These are phyloP conservation scores for Hipparchia sbordonii DNA, from an alignment of 2,888 invertebrate species.

Conservation along the genomic window DNA sequence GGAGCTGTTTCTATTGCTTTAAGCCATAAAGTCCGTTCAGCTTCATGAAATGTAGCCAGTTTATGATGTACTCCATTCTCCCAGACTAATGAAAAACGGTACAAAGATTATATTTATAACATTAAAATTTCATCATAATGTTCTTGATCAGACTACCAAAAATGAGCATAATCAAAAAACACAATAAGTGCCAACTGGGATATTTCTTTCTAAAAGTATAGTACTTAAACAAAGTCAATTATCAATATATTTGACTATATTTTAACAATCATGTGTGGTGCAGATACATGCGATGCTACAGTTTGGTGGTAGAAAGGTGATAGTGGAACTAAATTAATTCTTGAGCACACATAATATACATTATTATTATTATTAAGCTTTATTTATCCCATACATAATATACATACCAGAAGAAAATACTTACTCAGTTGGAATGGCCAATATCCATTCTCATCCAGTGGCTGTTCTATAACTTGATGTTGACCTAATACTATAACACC, in stretches of 20 bases:
- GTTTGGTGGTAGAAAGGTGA: no score
- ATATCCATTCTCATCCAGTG: slow-evolving; percentile 86
- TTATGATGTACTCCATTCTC: slow-evolving; percentile 92
- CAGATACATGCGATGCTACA: no score
- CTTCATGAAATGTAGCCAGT: slow-evolving; percentile 90
- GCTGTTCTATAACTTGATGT: slow-evolving; percentile 87
- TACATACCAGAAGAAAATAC: not conserved
- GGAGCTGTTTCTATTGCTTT: slow-evolving; percentile 92
- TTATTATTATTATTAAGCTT: no score
- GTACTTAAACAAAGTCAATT: no score
- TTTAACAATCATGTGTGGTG: no score
- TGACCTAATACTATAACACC: slow-evolving; percentile 95
- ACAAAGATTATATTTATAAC: not conserved
- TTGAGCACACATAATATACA: no score
- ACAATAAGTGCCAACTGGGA: not conserved
- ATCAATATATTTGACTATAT: no score
- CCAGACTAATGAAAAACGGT: slow-evolving; percentile 83
- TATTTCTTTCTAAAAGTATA: not conserved
- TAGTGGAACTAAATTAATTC: no score
- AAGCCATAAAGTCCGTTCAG: slow-evolving; percentile 93
- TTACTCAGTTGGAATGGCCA: slow-evolving; percentile 92
- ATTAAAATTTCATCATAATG: no score
- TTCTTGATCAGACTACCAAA: no score
- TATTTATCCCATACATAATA: not conserved
- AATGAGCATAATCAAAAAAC: no score